Conservation (phyloP, 2,113 vertebrate genomes). For the Regulus satrapa region DNA sequence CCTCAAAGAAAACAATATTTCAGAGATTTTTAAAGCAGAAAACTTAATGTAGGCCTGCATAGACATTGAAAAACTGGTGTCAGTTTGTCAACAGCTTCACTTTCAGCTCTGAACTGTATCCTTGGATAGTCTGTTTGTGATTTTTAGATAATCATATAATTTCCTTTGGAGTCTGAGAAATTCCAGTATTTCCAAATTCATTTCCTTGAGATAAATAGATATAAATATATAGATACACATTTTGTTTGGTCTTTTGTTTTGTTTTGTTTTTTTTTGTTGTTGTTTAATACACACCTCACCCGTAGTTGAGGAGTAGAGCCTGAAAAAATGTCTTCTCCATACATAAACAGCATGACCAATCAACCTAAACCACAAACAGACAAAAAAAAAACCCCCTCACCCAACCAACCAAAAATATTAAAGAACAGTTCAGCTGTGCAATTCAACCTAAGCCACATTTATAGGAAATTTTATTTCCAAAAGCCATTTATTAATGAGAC, state of each 20-base stretch:
- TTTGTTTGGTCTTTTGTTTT: neutral
- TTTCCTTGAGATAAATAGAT: neutral
- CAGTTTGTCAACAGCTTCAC: neutral
- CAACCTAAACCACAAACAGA: neutral
- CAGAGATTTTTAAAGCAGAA: neutral
- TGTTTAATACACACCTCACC: neutral
- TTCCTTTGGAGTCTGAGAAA: neutral
- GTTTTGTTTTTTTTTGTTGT: too few species aligned
- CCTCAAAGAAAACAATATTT: neutral
- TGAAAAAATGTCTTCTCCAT: neutral
- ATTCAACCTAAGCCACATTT: neutral
- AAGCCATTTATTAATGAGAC: neutral
- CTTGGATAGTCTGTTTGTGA: neutral
- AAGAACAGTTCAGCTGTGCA: neutral
- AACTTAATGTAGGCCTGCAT: neutral
- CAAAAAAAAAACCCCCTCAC: too few species aligned
- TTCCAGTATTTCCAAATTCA: neutral
- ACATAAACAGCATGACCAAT: neutral
- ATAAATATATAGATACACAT: neutral
- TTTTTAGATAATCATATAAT: neutral
- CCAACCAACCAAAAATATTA: neutral
- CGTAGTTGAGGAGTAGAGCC: neutral
- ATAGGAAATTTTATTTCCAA: neutral
- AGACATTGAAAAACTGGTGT: neutral
- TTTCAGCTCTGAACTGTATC: neutral